Conservation (phyloP, 2,797 vertebrate species). For the Xenentodon cancila region DNA sequence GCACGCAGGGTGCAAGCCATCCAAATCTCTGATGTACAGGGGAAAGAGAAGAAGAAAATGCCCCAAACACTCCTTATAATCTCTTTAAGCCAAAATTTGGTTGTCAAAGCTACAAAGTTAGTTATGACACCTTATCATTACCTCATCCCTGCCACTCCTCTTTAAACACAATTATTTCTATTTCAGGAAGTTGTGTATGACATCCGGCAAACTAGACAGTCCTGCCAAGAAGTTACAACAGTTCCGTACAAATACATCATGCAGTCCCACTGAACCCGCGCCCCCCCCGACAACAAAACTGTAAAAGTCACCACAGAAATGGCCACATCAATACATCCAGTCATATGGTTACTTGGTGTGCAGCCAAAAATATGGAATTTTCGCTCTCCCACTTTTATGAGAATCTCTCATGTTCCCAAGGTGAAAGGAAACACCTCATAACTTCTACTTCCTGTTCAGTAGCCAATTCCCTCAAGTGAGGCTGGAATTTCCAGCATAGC, state of each 20-base stretch:
- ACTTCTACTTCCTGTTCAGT: conserved; percentile 68
- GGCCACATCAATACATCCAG: conserved; percentile 14
- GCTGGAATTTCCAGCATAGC: conserved; percentile 58
- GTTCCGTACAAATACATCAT: conserved; percentile 31
- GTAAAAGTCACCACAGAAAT: neutral
- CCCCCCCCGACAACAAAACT: conserved; percentile 13
- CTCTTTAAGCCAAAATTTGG: neutral
- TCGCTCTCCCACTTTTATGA: conserved; percentile 42
- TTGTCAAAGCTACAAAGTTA: conserved; percentile 13
- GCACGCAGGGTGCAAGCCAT: neutral
- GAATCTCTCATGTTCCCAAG: conserved; percentile 31
- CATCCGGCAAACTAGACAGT: conserved; percentile 14
- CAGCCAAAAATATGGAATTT: conserved; percentile 51
- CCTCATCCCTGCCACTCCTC: conserved; percentile 8
- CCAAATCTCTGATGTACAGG: neutral
- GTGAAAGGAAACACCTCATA: conserved; percentile 68
- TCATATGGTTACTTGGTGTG: conserved; percentile 14
- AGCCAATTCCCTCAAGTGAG: conserved; percentile 48
- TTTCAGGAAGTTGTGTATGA: conserved; percentile 35
- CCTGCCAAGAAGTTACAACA: conserved; percentile 35
- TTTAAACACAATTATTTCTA: conserved; percentile 42
- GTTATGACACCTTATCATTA: conserved; percentile 28
- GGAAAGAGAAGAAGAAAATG: no score
- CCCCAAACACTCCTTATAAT: neutral
- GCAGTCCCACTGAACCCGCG: conserved; percentile 5